Conservation (phyloP, 2,888 invertebrate genomes). For the Drosophila robusta region DNA sequence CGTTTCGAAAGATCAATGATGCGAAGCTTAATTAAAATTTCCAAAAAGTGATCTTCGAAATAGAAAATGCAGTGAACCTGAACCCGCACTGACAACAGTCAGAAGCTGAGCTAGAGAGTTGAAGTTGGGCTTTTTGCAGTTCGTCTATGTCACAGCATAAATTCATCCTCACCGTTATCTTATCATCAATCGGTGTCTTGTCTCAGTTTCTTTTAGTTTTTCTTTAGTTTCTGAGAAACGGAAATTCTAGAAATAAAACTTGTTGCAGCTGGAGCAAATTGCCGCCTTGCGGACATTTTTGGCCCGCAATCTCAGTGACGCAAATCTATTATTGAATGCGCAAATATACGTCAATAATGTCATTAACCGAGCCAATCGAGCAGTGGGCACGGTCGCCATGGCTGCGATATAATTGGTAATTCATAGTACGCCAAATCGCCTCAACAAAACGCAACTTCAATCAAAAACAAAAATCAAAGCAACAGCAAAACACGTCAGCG, state of each 20-base stretch:
- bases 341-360: constrained; percentile 21
- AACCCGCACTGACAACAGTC: too few relatives aligned
- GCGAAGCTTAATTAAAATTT: constrained; percentile 14
- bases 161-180: too few relatives aligned
- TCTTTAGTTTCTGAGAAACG: too few relatives aligned
- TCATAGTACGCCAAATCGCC: constrained; percentile 51
- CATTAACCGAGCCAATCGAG: constrained; percentile 13
- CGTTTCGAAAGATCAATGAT: too few relatives aligned
- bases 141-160: too few relatives aligned
- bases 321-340: background rate
- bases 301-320: background rate
- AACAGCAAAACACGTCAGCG: constrained; percentile 40
- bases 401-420: constrained; percentile 45
- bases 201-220: too few relatives aligned
- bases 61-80: background rate
- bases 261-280: too few relatives aligned
- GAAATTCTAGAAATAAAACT: too few relatives aligned
- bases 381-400: constrained; percentile 12
- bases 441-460: constrained; percentile 46
- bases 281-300: background rate
- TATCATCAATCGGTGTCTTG: too few relatives aligned
- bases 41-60: background rate
- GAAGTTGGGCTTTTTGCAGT: too few relatives aligned
- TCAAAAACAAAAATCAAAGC: constrained; percentile 57
- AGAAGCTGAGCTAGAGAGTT: too few relatives aligned